Evolutionary conservation across 2,797 vertebrate genomes (phyloP).

Genomic region (Falco rusticolus): DNA sequence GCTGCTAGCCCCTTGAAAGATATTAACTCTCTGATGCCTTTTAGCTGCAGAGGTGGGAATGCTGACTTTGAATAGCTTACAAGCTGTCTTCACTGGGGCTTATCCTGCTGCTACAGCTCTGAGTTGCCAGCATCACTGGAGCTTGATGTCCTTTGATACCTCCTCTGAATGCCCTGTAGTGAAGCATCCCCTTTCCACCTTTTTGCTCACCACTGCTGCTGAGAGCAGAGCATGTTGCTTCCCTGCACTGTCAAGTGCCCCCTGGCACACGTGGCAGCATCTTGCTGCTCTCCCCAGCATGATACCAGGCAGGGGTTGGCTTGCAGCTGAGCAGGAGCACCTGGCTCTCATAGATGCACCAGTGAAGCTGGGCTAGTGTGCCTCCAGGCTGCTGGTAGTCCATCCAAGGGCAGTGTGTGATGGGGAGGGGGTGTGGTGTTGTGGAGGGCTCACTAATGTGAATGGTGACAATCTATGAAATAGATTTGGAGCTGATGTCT

Average conservation of each 20-base stretch:
- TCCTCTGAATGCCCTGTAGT: neutral
- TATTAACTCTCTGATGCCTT: neutral
- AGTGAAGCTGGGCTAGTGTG: neutral
- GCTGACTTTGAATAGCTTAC: neutral
- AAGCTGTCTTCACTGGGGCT: neutral
- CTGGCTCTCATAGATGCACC: neutral
- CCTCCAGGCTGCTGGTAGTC: neutral
- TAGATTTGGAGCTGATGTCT: neutral
- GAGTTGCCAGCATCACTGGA: neutral
- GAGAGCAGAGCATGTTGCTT: neutral
- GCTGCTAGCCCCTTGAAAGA: neutral
- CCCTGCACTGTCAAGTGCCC: neutral
- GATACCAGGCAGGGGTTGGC: neutral
- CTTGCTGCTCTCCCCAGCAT: neutral
- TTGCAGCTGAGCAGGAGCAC: neutral
- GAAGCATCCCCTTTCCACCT: neutral
- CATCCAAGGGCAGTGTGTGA: neutral
- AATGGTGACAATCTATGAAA: fast-evolving
- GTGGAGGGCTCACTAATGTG: fast-evolving
- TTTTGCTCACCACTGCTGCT: fast-evolving
- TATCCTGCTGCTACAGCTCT: neutral
- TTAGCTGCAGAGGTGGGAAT: neutral
- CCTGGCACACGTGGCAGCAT: fast-evolving
- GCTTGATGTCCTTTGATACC: neutral
- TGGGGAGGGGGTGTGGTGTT: neutral